Base-by-base conservation (phyloP, 2,113 vertebrate species). In the Daphoenositta chrysoptera region DNA sequence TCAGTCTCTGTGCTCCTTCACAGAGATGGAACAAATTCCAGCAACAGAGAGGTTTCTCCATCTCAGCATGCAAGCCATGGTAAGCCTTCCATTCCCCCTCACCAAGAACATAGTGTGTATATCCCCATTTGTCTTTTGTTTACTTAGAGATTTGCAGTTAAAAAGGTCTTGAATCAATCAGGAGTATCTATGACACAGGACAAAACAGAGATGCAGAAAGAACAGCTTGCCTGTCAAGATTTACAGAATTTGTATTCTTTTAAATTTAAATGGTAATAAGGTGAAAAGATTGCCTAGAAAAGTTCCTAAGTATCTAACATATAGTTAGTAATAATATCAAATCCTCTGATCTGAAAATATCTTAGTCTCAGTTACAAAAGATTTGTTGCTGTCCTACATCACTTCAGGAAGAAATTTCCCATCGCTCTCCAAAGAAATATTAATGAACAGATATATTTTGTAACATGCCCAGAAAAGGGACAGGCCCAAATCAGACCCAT, bases 51-150 rank as follows among this genome's bases (percentile, higher is more conserved):
- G 11, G 12, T 15, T 90, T 68, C 35, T 78, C 20, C 22, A 37
- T 45, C 24, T 14, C 13, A 72, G 27, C 4, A 20, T 15, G 7
- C 15, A 66, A 63, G 42, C 39, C 31, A 37, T n/a, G 28, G 53
- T 1, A 7, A 66, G 20, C 13, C 44, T 64, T 47, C 40, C 13
- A 27, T 70, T 30, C 9, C 82, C 20, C 14, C n/a, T 44, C 2
- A 1, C 19, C 19, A 37, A 4, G 4, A 70, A 31, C 11, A 20
- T 2, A 10, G 10, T 1, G 1, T 31, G 6, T 15, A 26, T 15
- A 14, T 44, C 54, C 13, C 11, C 19, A 37, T 47, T 33, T 3
- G 0, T 10, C 44, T 60, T 56, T 42, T 63, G 7, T 13, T 35
- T 16, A n/a, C 28, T 15, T 40, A 23, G 35, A 44, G 18, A 37